Percentiles rank a stretch among this genome's conserved stretches.
phyloP scores from a whole-genome alignment of 2,113 vertebrate species.

The Hirundichthys speculiger region DNA sequence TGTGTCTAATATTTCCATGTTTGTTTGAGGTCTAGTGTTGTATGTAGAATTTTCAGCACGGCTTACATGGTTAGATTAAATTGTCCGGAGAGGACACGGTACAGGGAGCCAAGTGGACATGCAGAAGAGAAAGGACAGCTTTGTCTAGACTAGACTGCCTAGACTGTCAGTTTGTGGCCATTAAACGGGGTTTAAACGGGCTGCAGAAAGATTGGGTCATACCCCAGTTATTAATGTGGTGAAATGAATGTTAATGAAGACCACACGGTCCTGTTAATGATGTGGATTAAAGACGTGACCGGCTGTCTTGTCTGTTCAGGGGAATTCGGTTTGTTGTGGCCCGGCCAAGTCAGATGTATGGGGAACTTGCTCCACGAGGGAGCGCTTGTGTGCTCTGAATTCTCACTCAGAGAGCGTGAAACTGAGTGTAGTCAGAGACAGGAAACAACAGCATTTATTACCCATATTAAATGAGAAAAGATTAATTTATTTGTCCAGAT shows the following conservation, averaged over 20 bases:
- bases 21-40: slow-evolving; percentile 1
- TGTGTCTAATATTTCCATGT: background rate
- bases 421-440: too few species aligned
- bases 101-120: background rate
- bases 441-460: too few species aligned
- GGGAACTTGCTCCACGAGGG: slow-evolving; percentile 24
- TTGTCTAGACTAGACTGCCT: background rate
- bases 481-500: too few species aligned
- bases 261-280: background rate
- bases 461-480: too few species aligned
- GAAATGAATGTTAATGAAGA: slow-evolving; percentile 28
- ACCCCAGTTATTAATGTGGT: slow-evolving; percentile 24
- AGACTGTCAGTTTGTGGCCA: background rate
- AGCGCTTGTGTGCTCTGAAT: background rate
- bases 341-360: slow-evolving; percentile 2
- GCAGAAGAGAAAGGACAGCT: slow-evolving; percentile 20
- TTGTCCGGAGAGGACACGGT: background rate
- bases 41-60: background rate
- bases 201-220: slow-evolving; percentile 12
- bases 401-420: too few species aligned
- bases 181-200: slow-evolving; percentile 10
- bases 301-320: slow-evolving; percentile 27
- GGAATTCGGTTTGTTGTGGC: slow-evolving; percentile 22
- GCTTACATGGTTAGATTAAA: slow-evolving; percentile 3
- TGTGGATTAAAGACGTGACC: slow-evolving; percentile 25